Evolutionary conservation across 2,888 invertebrate species (phyloP), one percentile per base, ranked within the genome.

Genomic region (Euproctis similis): DNA sequence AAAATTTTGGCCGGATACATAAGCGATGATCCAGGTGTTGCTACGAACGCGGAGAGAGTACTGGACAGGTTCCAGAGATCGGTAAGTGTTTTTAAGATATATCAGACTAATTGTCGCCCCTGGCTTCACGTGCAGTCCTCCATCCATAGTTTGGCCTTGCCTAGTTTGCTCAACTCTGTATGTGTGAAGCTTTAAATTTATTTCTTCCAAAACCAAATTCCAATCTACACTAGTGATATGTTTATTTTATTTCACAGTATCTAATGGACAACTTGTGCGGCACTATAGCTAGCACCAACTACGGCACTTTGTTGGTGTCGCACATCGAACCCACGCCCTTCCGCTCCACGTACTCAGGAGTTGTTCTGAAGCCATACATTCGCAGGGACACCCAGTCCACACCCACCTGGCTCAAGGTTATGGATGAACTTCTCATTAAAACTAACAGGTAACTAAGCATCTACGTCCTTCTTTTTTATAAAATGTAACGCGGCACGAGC

Each of bases 281-380:
- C 4, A 75, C 81, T 0, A 65, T 80, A 31, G 58, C 69, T 1
- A 58, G 63, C 26, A 52, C 59, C 0, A 59, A 50, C 38, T 77
- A 76, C 52, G 78, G 86, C 26, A 76, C 86, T 0, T 55, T 87
- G 26, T 61, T 91, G 8, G 75, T 87, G 12, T 87, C 89, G 1
- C 64, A 66, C 34, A 67, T 71, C 12, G 85, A 87, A 37, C 74
- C 87, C 11, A 69, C 85, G 22, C 60, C 87, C 8, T 88, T 92
- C 55, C 85, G 90, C 31, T 93, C 92, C 14, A 87, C 91, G 0
- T 89, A 90, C 59, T 91, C 91, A 3, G 89, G 88, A 39, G 88
- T 91, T 28, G 70, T 89, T 29, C 85, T 97, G 31, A 93, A 93
- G 69, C 96, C 96, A 0, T 96, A 90, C 69, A 95, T 97, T 42